Evolutionary conservation across 1,140 invertebrate genomes (phyloP), one percentile per base, ranked within the genome.

Genomic region (Zelostemma sp.): DNA sequence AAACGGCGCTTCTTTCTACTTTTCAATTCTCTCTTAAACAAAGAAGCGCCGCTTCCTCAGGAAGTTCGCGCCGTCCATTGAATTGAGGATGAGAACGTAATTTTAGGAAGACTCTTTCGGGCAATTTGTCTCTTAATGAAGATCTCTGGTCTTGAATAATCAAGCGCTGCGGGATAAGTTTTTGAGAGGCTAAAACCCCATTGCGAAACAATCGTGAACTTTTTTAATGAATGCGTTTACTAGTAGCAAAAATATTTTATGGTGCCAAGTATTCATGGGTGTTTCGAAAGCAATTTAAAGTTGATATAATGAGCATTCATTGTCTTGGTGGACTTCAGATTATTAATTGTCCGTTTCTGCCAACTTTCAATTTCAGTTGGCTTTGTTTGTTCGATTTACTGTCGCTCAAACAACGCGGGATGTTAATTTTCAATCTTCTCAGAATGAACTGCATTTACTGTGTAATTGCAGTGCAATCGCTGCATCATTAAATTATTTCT

Each of bases 311-410:
- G 43, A 46, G 11, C 6, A n/a, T 11, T 5, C 12, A 38, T 31
- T 49, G 31, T 50, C 48, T 50, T 50, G 1, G 9, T 6, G 15
- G 28, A 50, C 31, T 50, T 14, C 1, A 12, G 11, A 50, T 35
- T 12, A 33, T 50, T 35, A 50, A 50, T 35, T 17, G 48, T 50
- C 48, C 35, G 48, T n/a, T 17, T 33, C 15, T 50, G 48, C 48
- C 31, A 50, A 38, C 31, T 50, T 18, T 6, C 3, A 28, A n/a
- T 14, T 31, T 12, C 41, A 3, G 14, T 19, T 19, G 17, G 8
- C 1, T 41, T 15, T 38, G 2, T 38, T 4, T 38, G 9, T 11
- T 38, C 14, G 40, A 41, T 15, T 41, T 6, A 15, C 6, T 1
- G 12, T 41, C 40, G 5, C 15, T 41, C 14, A 11, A 21, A 46